Percentiles rank a stretch among this genome's conserved stretches.
These are phyloP conservation scores for Riptortus pedestris DNA, from an alignment of 1,140 invertebrate species.

Conservation along the genomic window DNA sequence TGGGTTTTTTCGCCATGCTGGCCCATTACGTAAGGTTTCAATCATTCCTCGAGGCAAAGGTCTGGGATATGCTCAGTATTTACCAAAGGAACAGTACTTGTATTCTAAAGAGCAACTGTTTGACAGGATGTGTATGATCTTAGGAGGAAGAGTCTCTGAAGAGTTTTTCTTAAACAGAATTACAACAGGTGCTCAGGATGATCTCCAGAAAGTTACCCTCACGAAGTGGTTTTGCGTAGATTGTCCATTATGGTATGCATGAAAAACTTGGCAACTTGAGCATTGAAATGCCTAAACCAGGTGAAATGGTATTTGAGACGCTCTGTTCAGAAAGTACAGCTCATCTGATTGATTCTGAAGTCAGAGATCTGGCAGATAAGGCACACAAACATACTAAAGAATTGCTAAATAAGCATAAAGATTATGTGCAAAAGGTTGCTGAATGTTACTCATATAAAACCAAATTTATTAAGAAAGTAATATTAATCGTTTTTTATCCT, in stretches of 20 bases:
- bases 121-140: conserved; percentile 83
- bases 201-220: conserved; percentile 89
- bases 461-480: no score
- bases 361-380: conserved; percentile 65
- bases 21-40: conserved; percentile 90
- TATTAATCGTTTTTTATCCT: no score
- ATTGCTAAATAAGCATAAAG: conserved; percentile 76
- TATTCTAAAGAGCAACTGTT: conserved; percentile 95
- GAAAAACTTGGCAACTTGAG: conserved; percentile 94
- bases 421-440: conserved; percentile 71
- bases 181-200: conserved; percentile 97
- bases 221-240: conserved; percentile 61
- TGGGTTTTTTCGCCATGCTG: conserved; percentile 95
- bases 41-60: conserved; percentile 70
- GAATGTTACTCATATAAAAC: no score
- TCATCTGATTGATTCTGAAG: conserved; percentile 92
- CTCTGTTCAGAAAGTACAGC: conserved; percentile 97
- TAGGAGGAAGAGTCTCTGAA: conserved; percentile 93
- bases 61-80: conserved; percentile 91
- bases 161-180: conserved; percentile 91
- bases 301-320: conserved; percentile 90
- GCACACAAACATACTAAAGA: conserved; percentile 73
- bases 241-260: conserved; percentile 95
- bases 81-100: conserved; percentile 96
- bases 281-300: conserved; percentile 84